Evolutionary conservation across 1,140 invertebrate genomes (phyloP), one percentile per base, ranked within the genome.

Genomic region (Aphelenchoides fujianensis): DNA sequence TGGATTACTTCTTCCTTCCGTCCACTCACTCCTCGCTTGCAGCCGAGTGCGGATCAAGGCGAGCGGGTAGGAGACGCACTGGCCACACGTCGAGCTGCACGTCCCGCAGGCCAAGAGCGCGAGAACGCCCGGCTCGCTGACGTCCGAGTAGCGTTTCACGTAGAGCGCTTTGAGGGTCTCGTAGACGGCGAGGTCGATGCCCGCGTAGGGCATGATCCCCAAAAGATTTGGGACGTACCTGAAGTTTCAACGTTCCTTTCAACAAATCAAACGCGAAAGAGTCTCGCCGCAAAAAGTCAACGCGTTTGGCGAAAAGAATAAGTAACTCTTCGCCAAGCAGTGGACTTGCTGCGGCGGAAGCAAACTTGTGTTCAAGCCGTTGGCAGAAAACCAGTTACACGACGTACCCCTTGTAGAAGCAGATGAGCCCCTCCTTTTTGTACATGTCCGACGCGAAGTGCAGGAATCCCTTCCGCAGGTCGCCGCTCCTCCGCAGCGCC

Each of bases 181-280:
- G 85, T 99, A 99, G 7, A 98, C 90, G 48, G 94, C 93, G 77
- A 99, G 88, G 88, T 99, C 97, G 72, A 98, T 98, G 74, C 97
- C 97, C 32, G 97, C 96, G 85, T 99, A 98, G 1, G 96, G 97
- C 84, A 98, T 90, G 80, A 99, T 99, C 36, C 97, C 97, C 61
- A 98, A 86, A 34, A 98, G 90, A 88, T 99, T 99, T 74, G 96
- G 95, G 86, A 98, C 87, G 87, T 88, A 88, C 87, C 62, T 84
- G 73, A n/a, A 52, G 68, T 41, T 3, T 0, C 12, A 71, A 2
- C 9, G 2, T 71, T n/a, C n/a, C n/a, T n/a, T n/a, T n/a, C n/a
- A n/a, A n/a, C n/a, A n/a, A n/a, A n/a, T n/a, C n/a, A n/a, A n/a
- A n/a, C n/a, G n/a, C n/a, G n/a, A n/a, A n/a, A n/a, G n/a, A n/a